Evolutionary conservation across 2,888 invertebrate genomes (phyloP).

Genomic region (Sminthurinus aureus): DNA sequence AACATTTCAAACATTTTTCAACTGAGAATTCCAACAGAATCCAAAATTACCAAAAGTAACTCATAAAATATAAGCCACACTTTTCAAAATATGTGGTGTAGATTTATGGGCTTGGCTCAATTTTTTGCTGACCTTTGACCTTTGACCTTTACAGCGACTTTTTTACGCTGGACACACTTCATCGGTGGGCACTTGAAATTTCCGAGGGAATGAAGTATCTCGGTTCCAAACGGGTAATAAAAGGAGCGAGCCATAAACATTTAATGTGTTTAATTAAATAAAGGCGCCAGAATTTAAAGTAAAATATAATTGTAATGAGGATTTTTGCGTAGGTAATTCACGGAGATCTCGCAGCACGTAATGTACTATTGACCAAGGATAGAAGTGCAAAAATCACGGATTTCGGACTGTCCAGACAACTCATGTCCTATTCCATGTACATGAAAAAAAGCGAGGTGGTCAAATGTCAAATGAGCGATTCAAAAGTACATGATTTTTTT

Average conservation of each 20-base stretch:
- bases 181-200: conserved; percentile 21
- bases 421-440: not conserved
- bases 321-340: not conserved
- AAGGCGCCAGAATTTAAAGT: not conserved
- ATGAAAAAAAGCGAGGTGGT: conserved; percentile 15
- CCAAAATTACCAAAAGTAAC: not conserved
- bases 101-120: no score
- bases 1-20: not conserved
- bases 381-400: conserved; percentile 1
- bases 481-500: not conserved
- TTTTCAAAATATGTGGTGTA: not conserved
- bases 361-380: not conserved
- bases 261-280: not conserved
- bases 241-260: not conserved
- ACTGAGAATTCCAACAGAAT: not conserved
- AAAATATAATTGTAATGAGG: not conserved
- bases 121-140: no score
- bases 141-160: no score
- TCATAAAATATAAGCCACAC: not conserved
- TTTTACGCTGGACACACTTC: not conserved
- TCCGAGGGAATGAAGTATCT: conserved; percentile 30
- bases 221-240: conserved; percentile 17
- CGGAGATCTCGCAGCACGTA: conserved; percentile 18
- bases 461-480: not conserved
- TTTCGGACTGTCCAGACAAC: conserved; percentile 6